These are phyloP conservation scores for Pogonocichla stellata DNA, from an alignment of 2,113 vertebrate species.

Conservation along the genomic window DNA sequence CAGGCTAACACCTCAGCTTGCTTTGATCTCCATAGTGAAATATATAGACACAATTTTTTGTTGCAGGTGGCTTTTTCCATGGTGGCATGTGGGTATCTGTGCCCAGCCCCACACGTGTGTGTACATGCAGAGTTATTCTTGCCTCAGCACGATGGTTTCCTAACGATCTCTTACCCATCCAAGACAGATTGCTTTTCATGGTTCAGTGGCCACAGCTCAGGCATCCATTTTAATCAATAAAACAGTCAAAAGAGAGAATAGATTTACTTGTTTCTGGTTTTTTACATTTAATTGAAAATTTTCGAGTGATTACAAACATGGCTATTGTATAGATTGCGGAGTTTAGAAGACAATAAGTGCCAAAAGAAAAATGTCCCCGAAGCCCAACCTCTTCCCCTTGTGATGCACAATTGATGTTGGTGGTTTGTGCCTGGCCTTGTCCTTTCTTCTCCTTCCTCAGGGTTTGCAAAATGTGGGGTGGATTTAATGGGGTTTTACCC, in stretches of 20 bases:
- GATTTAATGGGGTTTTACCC: slow-evolving; percentile 25
- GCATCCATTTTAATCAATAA: slow-evolving; percentile 83
- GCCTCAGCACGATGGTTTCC: slow-evolving; percentile 72
- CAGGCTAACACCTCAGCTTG: neutral
- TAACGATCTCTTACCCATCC: slow-evolving; percentile 79
- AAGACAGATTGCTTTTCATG: slow-evolving; percentile 83
- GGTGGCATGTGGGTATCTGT: neutral
- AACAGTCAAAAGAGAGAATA: slow-evolving; percentile 81
- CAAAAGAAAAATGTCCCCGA: neutral
- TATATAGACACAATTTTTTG: neutral
- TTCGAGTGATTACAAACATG: slow-evolving; percentile 74
- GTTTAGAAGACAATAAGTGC: slow-evolving; percentile 52
- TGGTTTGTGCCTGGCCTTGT: neutral
- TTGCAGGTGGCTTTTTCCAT: neutral
- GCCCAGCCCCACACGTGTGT: neutral
- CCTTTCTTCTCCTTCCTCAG: neutral
- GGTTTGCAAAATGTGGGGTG: neutral
- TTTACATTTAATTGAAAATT: slow-evolving; percentile 81
- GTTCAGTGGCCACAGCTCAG: slow-evolving; percentile 73
- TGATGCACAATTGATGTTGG: neutral
- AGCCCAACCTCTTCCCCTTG: neutral
- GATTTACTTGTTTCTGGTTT: slow-evolving; percentile 78
- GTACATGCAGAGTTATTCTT: slow-evolving; percentile 62
- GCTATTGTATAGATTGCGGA: slow-evolving; percentile 55
- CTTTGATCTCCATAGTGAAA: neutral